A percentile compares a stretch with the other conserved stretches of the same genome.
These are phyloP conservation scores for Dinomys branickii DNA, from an alignment of 2,113 vertebrate species.

Conservation along the genomic window DNA sequence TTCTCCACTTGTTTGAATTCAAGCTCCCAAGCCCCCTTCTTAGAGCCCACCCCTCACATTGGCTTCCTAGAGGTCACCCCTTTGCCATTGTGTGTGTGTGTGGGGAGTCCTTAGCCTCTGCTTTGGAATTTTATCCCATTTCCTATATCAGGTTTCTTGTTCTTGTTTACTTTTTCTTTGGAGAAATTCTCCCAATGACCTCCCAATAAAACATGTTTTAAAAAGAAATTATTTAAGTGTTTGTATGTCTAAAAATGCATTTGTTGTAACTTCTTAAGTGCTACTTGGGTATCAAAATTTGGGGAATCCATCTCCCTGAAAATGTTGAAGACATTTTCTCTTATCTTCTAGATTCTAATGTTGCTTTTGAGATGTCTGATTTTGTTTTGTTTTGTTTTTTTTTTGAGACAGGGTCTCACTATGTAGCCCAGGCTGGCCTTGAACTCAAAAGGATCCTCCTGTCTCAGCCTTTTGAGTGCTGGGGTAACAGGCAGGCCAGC, in stretches of 20 bases:
- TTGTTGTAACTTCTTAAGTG: neutral
- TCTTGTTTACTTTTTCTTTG: neutral
- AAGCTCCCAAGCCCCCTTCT: neutral
- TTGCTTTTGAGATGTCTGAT: neutral
- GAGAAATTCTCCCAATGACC: neutral
- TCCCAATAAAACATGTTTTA: neutral
- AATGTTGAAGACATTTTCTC: neutral
- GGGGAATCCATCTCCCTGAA: neutral
- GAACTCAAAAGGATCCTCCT: neutral
- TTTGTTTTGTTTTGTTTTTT: neutral
- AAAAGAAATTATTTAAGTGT: neutral
- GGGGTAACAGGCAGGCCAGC: neutral
- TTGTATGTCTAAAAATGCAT: neutral
- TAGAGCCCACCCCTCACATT: neutral
- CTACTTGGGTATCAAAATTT: neutral
- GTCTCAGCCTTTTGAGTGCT: neutral
- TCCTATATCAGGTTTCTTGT: neutral
- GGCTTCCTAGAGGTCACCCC: neutral
- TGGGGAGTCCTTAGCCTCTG: too few species aligned
- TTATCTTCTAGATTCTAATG: neutral
- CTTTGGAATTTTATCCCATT: neutral
- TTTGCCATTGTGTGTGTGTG: too few species aligned
- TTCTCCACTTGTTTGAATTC: neutral
- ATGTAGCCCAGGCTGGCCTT: neutral
- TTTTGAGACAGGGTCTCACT: neutral